Evolutionary conservation across 2,888 invertebrate genomes (phyloP), one percentile per base, ranked within the genome.

Genomic region (Nebria brevicollis): DNA sequence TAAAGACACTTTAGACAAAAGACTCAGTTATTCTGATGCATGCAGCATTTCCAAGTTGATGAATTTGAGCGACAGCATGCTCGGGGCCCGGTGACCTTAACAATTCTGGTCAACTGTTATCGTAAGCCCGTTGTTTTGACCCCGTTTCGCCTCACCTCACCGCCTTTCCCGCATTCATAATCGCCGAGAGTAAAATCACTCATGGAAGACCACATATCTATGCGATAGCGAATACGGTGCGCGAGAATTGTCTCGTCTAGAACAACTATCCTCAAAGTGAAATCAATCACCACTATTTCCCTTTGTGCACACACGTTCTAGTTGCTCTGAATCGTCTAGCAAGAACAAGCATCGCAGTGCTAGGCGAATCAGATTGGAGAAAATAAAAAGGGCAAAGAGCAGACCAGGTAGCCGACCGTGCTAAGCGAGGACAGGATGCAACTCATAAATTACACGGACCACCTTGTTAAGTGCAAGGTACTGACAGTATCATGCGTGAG

Each of bases 91-190:
- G 75, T 81, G 81, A 81, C 81, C 81, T 81, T 81, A 81, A 75
- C 26, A 80, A 80, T 80, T 80, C 80, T 75, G 75, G 75, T 80
- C 80, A 80, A 80, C 75, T 76, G 76, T 72, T 81, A 81, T 81
- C 81, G 72, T 75, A 70, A 81, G 25, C 75, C 76, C 75, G 81
- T 81, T 75, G 68, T 75, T 75, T 43, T 75, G 68, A 65, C 65
- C 64, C 13, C 68, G 68, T 75, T 75, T 43, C 68, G 68, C 66
- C 65, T 42, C 13, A 25, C 75, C 66, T 20, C 73, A 41, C 74
- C 42, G 41, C 42, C 13, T 15, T 65, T 15, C 73, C 70, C 68
- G 66, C 74, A 54, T 42, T 73, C 42, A 54, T 54, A 54, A 54
- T 54, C 54, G 54, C 54, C 54, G 68, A 25, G 25, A 26, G 68